phyloP scores from a whole-genome alignment of 2,888 invertebrate species.

The Drosophila villosipedis region DNA sequence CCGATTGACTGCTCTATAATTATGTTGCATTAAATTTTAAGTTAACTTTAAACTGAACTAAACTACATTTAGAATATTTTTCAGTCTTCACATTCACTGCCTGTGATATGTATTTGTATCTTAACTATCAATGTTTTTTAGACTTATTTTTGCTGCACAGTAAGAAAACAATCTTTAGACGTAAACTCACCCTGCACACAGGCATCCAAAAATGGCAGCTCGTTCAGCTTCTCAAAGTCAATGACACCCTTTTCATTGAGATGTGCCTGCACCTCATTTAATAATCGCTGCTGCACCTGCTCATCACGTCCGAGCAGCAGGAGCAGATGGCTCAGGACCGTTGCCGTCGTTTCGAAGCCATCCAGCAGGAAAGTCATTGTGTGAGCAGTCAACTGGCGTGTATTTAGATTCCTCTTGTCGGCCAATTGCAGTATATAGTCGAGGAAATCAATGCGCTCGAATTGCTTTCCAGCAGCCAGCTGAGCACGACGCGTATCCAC shows the following conservation, averaged over 20 bases:
- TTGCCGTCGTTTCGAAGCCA: constrained; percentile 83
- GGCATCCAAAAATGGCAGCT: constrained; percentile 82
- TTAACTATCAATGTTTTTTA: too few species aligned
- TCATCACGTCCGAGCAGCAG: constrained; percentile 74
- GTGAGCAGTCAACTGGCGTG: constrained; percentile 68
- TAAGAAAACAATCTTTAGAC: not conserved
- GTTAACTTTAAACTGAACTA: too few species aligned
- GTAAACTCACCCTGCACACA: constrained; percentile 79
- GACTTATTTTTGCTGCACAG: not conserved
- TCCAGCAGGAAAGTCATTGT: constrained; percentile 83
- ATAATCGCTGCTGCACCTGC: constrained; percentile 70
- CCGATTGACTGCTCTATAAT: too few species aligned
- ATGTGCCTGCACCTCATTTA: constrained; percentile 68
- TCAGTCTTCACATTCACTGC: not conserved
- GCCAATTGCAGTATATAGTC: constrained; percentile 81
- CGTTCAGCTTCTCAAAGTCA: constrained; percentile 78
- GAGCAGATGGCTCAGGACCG: constrained; percentile 72
- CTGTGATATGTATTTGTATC: too few species aligned
- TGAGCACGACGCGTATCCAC: constrained; percentile 68
- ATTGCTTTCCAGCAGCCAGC: constrained; percentile 38
- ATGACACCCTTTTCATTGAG: constrained; percentile 57
- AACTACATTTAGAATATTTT: not conserved
- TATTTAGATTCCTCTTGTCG: constrained; percentile 71
- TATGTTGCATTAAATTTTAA: too few species aligned
- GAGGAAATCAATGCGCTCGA: constrained; percentile 81